Evolutionary conservation across 1,140 invertebrate genomes (phyloP), one percentile per base, ranked within the genome.

Genomic region (Polypedilum pembai): DNA sequence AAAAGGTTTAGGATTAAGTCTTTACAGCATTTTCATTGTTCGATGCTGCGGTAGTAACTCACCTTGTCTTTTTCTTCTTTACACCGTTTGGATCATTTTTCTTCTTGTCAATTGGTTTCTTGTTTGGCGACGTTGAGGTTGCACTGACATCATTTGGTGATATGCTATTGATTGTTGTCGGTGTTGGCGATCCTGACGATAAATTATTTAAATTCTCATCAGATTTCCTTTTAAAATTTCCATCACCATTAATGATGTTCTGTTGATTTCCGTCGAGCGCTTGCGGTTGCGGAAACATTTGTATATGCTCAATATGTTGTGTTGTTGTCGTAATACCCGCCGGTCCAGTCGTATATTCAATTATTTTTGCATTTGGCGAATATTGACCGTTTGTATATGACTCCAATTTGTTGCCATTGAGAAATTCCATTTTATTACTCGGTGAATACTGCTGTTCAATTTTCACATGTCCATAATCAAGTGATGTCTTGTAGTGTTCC

Each of bases 1-100:
- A 33, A 33, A 33, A 33, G 24, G 24, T 33, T 33, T 33, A 33
- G 24, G 24, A 33, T 33, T 33, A 5, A 33, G 24, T 33, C 24
- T 33, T 33, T 33, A 33, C 24, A 33, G 24, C 24, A 33, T 33
- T 33, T 33, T 33, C 24, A 33, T 33, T 33, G 24, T 33, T 33
- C 24, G 24, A 1, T 33, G 24, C 24, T 33, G 24, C 24, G 5
- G 24, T 5, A 33, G 24, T 33, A 33, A 33, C 81, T 81, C 82
- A 95, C 94, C 93, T 92, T 21, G 94, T 96, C 85, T 96, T 95
- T 83, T 96, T 96, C 83, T 96, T 95, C 79, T 95, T 95, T 3
- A 94, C 92, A 33, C 92, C 91, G 80, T 93, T 94, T 77, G 92
- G 93, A 77, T 92, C 92, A 76, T 86, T 87, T 81, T 94, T 94